These are phyloP conservation scores for Amphibalanus amphitrite DNA, from an alignment of 1,140 invertebrate species.

Conservation along the genomic window DNA sequence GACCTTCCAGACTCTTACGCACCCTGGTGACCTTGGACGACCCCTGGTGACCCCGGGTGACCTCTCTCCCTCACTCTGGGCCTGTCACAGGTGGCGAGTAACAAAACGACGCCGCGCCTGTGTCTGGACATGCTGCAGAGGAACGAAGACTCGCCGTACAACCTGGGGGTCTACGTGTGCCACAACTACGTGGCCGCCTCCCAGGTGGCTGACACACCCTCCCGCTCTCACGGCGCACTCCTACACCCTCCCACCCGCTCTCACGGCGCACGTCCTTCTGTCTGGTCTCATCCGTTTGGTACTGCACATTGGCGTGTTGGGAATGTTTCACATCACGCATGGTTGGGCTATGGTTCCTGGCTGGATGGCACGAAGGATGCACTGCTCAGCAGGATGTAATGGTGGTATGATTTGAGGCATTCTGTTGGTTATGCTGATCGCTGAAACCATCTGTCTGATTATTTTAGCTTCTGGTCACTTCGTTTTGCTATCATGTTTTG, in stretches of 20 bases:
- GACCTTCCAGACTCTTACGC: too few species aligned
- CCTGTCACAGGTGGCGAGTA: constrained; percentile 29
- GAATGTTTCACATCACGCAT: too few species aligned
- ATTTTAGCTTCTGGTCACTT: too few species aligned
- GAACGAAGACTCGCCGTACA: constrained; percentile 41
- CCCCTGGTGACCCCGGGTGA: background rate
- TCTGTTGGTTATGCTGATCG: too few species aligned
- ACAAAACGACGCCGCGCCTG: constrained; percentile 31
- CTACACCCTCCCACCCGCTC: background rate
- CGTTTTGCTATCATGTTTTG: too few species aligned
- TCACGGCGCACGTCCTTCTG: background rate
- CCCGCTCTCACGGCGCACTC: constrained; percentile 9
- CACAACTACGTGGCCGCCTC: constrained; percentile 42
- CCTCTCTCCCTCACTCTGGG: constrained; percentile 10
- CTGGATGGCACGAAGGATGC: too few species aligned
- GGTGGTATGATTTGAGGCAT: too few species aligned
- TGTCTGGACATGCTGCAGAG: constrained; percentile 66
- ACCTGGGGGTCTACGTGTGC: constrained; percentile 54
- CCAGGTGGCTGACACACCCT: constrained; percentile 25
- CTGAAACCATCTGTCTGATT: too few species aligned
- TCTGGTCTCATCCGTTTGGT: too few species aligned
- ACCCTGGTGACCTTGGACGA: background rate
- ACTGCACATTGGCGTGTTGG: too few species aligned
- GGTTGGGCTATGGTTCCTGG: too few species aligned
- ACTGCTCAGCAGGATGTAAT: too few species aligned